These are phyloP conservation scores for Tursiops truncatus DNA, from an alignment of 2,113 vertebrate genomes.

Conservation along the genomic window DNA sequence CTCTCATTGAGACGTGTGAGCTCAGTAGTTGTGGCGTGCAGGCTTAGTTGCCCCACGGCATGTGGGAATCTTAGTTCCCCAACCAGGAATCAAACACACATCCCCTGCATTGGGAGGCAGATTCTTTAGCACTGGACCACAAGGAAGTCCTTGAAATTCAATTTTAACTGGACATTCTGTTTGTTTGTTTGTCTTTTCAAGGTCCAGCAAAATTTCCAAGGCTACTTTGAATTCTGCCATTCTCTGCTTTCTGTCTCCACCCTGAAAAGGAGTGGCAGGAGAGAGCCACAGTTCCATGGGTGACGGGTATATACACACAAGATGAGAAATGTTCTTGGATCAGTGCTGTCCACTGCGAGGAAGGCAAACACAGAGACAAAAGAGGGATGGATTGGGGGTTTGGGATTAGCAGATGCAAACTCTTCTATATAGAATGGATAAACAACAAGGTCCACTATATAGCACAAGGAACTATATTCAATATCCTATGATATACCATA, in stretches of 20 bases:
- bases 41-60: too few species aligned
- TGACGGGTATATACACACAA: rapidly evolving
- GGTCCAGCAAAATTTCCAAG: background rate
- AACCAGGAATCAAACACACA: too few species aligned
- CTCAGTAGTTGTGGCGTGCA: too few species aligned
- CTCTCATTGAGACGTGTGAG: too few species aligned
- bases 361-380: background rate
- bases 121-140: too few species aligned
- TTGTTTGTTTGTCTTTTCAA: background rate
- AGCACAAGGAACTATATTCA: background rate
- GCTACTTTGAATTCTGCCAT: background rate
- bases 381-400: background rate
- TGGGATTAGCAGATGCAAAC: background rate
- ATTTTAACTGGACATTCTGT: background rate
- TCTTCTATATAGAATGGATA: background rate
- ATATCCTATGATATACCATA: background rate
- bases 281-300: rapidly evolving
- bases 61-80: too few species aligned
- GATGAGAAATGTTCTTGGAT: too few species aligned
- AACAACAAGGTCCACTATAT: background rate
- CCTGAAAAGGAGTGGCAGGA: background rate
- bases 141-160: too few species aligned
- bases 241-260: background rate
- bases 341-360: rapidly evolving
- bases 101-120: too few species aligned